A percentile compares a stretch with the other conserved stretches of the same genome.
Conservation (phyloP, 2,113 vertebrate genomes). For the Pachypanchax playfairii region DNA sequence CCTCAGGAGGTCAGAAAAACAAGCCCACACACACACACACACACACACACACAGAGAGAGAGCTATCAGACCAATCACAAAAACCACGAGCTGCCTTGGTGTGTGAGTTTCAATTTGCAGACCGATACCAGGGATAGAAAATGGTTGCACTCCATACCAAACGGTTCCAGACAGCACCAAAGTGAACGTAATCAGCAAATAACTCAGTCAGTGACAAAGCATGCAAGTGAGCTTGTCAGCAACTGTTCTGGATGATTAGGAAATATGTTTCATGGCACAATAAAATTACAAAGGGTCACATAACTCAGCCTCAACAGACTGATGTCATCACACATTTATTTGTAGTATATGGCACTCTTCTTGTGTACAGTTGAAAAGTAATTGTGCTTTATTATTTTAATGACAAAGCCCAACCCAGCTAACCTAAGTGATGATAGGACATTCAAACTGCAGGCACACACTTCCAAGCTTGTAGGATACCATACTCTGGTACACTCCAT, state of each 20-base stretch:
- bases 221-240: background rate
- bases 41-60: too few relatives aligned
- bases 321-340: slow-evolving; percentile 16
- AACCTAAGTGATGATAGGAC: slow-evolving; percentile 26
- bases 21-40: slow-evolving; percentile 6
- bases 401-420: background rate
- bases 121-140: slow-evolving; percentile 67
- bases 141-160: slow-evolving; percentile 34
- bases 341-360: slow-evolving; percentile 1
- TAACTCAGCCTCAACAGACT: slow-evolving; percentile 36
- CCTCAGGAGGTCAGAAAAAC: too few relatives aligned
- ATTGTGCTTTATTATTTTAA: slow-evolving; percentile 17
- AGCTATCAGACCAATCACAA: background rate
- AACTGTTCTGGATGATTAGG: slow-evolving; percentile 6
- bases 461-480: background rate
- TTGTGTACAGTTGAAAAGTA: background rate
- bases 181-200: slow-evolving; percentile 22
- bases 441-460: slow-evolving; percentile 1
- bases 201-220: slow-evolving; percentile 9
- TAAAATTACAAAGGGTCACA: slow-evolving; percentile 48
- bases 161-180: slow-evolving; percentile 43
- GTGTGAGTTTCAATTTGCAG: slow-evolving; percentile 72
- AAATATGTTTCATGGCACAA: slow-evolving; percentile 3
- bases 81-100: slow-evolving; percentile 7
- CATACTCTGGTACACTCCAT: too few relatives aligned